Evolutionary conservation across 2,113 vertebrate genomes (phyloP).

Genomic region (Egretta garzetta): DNA sequence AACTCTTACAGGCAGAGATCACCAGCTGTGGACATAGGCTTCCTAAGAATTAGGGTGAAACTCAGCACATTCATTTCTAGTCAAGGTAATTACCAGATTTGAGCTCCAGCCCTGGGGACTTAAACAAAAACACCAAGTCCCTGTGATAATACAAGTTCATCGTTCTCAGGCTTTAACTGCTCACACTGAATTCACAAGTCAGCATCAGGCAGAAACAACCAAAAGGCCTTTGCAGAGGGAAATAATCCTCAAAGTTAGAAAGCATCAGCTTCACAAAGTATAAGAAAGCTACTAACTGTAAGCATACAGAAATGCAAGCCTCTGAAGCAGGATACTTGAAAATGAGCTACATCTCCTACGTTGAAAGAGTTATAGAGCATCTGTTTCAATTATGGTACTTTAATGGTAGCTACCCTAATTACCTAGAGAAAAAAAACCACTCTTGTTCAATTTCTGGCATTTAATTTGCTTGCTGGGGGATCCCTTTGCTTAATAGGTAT

Average conservation of each 20-base stretch:
- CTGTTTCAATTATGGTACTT: not conserved
- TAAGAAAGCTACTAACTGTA: not conserved
- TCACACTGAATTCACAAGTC: not conserved
- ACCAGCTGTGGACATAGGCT: not conserved
- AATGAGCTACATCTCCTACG: not conserved
- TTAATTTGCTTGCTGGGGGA: slow-evolving; percentile 21
- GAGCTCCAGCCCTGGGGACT: not conserved
- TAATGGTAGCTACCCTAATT: not conserved
- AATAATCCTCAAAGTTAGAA: not conserved
- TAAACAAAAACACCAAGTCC: not conserved
- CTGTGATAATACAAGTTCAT: not conserved
- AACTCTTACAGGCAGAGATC: not conserved
- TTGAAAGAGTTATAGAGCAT: not conserved
- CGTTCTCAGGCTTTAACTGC: not conserved
- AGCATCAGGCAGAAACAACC: not conserved
- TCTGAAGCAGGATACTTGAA: not conserved
- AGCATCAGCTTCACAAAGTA: not conserved
- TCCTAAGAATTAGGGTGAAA: not conserved
- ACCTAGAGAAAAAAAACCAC: not conserved
- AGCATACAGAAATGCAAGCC: not conserved
- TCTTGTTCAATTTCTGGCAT: not conserved
- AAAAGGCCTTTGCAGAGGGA: not conserved
- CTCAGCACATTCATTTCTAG: accelerated
- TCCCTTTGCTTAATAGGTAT: not conserved
- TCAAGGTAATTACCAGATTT: not conserved